Percentiles rank a stretch among this genome's conserved stretches.
Evolutionary conservation across 2,888 invertebrate species (phyloP).

Genomic region (Erannis defoliaria): DNA sequence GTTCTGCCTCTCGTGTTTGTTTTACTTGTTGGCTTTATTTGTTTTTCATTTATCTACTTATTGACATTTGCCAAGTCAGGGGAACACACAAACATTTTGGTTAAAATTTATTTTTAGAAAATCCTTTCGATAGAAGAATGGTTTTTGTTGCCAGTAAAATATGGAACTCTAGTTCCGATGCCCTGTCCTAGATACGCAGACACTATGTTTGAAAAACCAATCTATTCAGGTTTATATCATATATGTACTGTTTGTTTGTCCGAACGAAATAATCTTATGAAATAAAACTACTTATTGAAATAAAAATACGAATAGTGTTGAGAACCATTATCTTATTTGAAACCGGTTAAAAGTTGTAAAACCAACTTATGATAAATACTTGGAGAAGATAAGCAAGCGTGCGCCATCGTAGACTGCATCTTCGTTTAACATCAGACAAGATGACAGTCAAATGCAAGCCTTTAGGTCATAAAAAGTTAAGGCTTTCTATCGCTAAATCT

Average conservation of each 20-base stretch:
- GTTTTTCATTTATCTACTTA: slow-evolving; percentile 12
- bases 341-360: no score
- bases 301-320: no score
- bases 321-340: no score
- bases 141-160: not conserved
- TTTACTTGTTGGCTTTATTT: slow-evolving; percentile 2
- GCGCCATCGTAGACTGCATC: no score
- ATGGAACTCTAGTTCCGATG: slow-evolving; percentile 10
- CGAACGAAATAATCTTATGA: no score
- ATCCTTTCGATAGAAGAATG: slow-evolving; percentile 1
- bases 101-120: not conserved
- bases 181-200: not conserved
- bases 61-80: slow-evolving; percentile 6
- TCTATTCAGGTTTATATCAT: not conserved
- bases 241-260: no score
- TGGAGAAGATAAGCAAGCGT: no score
- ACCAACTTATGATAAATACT: no score
- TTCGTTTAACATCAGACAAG: no score
- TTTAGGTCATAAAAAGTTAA: no score
- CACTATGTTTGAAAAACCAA: not conserved
- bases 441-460: no score
- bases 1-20: not conserved
- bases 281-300: no score
- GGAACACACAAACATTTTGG: slow-evolving; percentile 4
- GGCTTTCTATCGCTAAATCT: not conserved